Conservation (phyloP, 2,113 vertebrate genomes). For the Aleadryas rufinucha region DNA sequence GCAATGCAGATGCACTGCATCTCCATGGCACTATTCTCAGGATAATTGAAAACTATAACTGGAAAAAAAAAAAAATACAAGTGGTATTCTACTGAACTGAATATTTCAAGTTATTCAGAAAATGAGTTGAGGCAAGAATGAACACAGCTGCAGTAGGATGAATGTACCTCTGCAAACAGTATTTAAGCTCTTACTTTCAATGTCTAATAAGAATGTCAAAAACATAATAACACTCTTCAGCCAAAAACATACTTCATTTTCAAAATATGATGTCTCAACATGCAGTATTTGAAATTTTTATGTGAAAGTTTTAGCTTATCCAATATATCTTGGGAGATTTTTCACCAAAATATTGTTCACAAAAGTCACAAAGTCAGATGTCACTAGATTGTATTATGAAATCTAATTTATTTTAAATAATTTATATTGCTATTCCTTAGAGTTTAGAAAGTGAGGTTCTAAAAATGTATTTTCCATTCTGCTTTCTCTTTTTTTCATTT, state of each 20-base stretch:
- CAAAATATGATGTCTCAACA: not conserved
- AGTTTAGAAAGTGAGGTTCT: not conserved
- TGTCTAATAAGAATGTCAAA: not conserved
- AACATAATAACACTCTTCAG: not conserved
- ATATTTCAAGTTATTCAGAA: not conserved
- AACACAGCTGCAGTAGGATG: not conserved
- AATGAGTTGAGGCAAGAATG: not conserved
- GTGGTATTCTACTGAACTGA: not conserved
- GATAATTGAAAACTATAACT: not conserved
- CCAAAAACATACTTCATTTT: not conserved
- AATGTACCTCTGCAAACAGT: not conserved
- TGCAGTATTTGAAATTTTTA: not conserved
- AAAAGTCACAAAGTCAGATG: not conserved
- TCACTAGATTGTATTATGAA: not conserved
- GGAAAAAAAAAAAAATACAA: not conserved
- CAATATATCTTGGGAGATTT: not conserved
- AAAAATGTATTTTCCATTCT: not conserved
- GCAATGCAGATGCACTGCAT: not conserved
- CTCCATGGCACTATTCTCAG: accelerated
- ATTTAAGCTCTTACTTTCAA: not conserved
- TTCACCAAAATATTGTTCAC: not conserved
- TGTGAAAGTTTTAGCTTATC: not conserved
- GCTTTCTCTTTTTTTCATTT: not conserved
- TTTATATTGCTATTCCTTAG: not conserved
- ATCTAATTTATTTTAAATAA: not conserved